These are phyloP conservation scores for Mungos mungo DNA, from an alignment of 2,113 vertebrate species.

Conservation along the genomic window DNA sequence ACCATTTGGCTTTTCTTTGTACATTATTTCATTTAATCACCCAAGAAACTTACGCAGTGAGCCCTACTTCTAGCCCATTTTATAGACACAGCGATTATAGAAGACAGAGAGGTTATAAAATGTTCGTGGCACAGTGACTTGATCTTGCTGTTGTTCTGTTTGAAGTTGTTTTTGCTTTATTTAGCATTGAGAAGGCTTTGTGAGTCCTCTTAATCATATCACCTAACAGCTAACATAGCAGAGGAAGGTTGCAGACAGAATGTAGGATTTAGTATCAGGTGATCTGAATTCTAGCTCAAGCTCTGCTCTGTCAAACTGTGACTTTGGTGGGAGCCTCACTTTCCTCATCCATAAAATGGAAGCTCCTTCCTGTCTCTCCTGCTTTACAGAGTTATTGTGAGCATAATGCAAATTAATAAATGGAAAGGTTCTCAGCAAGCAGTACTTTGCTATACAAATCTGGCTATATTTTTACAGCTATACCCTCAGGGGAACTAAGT, in stretches of 20 bases:
- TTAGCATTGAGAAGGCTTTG: background rate
- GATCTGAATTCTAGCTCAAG: background rate
- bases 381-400: background rate
- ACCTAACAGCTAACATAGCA: background rate
- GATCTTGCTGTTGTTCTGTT: background rate
- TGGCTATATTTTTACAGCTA: conserved; percentile 29
- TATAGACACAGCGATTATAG: background rate
- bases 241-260: background rate
- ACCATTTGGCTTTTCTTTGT: background rate
- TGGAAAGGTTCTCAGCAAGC: conserved; percentile 32
- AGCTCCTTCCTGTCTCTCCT: background rate
- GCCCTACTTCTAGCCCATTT: background rate
- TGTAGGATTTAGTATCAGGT: background rate
- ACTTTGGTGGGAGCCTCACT: background rate
- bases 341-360: background rate
- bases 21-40: background rate
- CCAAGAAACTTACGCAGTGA: background rate
- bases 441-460: conserved; percentile 54
- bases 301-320: background rate
- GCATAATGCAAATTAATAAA: conserved; percentile 17
- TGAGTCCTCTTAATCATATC: background rate
- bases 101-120: background rate
- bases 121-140: background rate
- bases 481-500: conserved; percentile 71
- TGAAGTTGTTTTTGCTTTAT: background rate